Base-by-base conservation (phyloP, 2,888 invertebrate species). In the Troides oblongomaculatus region DNA sequence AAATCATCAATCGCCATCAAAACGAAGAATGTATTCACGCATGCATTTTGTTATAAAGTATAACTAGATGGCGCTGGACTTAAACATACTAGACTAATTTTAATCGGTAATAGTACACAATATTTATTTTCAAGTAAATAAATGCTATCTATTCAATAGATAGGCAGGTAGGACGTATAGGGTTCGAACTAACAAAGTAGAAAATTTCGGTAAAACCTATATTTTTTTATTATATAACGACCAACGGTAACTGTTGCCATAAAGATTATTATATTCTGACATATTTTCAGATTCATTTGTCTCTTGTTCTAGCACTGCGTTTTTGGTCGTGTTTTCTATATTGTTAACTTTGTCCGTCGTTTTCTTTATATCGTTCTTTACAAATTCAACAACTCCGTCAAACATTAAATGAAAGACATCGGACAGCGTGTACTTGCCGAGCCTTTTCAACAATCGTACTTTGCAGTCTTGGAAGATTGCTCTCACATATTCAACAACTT, bases 391-490 rank as follows among this genome's bases (percentile, higher is more conserved):
- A 1, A 87, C 72, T 30, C 82, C 81, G 63, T 86, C 82, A 57
- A 86, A 79, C 2, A 81, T 61, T 2, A 76, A 72, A 43, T 80
- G 77, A 2, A 87, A 76, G 6, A 86, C 71, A 69, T 87, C 84
- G 2, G 85, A 79, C 6, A 89, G 60, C 0, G 84, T 82, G 61
- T 82, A 83, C 12, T 74, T 74, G 62, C 79, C 80, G 5, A 88
- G 75, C 72, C 79, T 84, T 57, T 78, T 82, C 6, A 87, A 71
- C 3, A 89, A 36, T 30, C 78, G 80, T n/a, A 80, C 71, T 76
- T 84, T 88, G n/a, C 79, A 78, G 18, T 80, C 76, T 2, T 77
- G 72, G 1, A 83, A 73, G 18, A 81, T 76, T 5, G 69, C 71
- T 67, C 75, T 77, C 0, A 83, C 6, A 50, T 80, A 80, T 57